These are phyloP conservation scores for Chitala chitala DNA, from an alignment of 2,113 vertebrate species.

Conservation along the genomic window DNA sequence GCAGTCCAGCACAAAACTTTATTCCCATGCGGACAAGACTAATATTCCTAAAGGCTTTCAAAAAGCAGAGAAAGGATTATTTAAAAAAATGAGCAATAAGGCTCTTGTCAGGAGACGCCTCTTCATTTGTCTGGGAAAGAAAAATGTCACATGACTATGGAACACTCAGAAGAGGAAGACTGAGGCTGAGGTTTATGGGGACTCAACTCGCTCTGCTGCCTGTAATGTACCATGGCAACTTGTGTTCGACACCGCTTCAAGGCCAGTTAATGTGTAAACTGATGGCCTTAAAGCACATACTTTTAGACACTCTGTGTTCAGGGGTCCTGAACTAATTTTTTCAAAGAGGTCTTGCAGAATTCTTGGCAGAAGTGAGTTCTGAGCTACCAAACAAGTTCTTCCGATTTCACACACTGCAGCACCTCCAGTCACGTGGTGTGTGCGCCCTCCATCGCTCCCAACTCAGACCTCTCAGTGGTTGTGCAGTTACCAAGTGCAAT, in stretches of 20 bases:
- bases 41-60: neutral
- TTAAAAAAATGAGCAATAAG: neutral
- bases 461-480: too few relatives aligned
- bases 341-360: too few relatives aligned
- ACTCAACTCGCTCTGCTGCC: neutral
- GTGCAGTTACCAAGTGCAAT: too few relatives aligned
- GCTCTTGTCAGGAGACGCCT: too few relatives aligned
- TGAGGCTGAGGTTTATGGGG: slow-evolving; percentile 1
- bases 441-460: too few relatives aligned
- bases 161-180: neutral
- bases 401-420: too few relatives aligned
- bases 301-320: neutral
- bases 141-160: neutral
- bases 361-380: too few relatives aligned
- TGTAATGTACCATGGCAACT: neutral
- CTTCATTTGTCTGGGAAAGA: neutral
- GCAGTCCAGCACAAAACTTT: neutral
- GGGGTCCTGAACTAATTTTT: too few relatives aligned
- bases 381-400: too few relatives aligned
- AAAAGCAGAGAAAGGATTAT: neutral
- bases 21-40: neutral
- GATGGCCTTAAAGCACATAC: too few relatives aligned
- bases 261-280: slow-evolving; percentile 17
- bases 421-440: too few relatives aligned
- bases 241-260: slow-evolving; percentile 4